Evolutionary conservation across 1,140 invertebrate species (phyloP).

Genomic region (Conus ventricosus): DNA sequence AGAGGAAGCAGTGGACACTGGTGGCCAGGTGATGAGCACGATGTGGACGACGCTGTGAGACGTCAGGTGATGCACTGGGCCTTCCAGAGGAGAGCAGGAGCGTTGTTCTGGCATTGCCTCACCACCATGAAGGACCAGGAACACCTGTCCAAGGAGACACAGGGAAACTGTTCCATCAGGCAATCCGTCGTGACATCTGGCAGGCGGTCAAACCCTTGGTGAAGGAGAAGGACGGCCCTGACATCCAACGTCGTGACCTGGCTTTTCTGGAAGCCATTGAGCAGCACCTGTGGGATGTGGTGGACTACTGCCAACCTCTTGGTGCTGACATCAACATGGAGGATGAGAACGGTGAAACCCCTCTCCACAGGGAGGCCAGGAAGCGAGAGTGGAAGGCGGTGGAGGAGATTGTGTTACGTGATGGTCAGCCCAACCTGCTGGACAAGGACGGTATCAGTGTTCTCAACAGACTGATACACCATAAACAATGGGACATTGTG

Average conservation of each 20-base stretch:
- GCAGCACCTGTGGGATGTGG: constrained; percentile 9
- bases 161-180: background rate
- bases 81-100: background rate
- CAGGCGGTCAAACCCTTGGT: constrained; percentile 4
- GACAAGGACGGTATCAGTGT: background rate
- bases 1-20: background rate
- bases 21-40: constrained; percentile 1
- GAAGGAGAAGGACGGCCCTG: background rate
- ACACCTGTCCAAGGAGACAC: background rate
- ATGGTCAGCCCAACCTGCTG: background rate
- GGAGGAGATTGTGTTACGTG: background rate
- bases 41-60: background rate
- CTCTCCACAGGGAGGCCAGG: background rate
- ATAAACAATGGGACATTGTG: background rate
- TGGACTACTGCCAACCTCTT: background rate
- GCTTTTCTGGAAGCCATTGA: background rate
- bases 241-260: background rate
- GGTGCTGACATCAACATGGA: constrained; percentile 17
- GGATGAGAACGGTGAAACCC: background rate
- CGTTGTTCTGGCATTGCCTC: background rate
- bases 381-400: constrained; percentile 4
- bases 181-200: background rate
- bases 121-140: background rate
- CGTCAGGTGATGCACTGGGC: background rate
- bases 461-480: background rate